Base-by-base conservation (phyloP, 1,140 invertebrate species). In the Drosophila hydei region DNA sequence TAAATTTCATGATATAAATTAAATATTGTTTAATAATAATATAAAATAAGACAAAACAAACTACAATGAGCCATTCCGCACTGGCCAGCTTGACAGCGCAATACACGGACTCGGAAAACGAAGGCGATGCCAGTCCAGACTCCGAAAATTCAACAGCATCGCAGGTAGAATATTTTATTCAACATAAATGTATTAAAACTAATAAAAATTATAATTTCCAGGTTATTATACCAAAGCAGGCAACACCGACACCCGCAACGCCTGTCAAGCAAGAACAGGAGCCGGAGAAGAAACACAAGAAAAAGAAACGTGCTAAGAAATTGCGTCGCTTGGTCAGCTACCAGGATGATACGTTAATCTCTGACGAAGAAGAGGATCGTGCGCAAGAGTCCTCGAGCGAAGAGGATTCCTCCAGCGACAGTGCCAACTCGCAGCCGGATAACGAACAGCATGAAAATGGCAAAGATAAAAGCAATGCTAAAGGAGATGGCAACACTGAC, bases 81-180 rank as follows among this genome's bases (percentile, higher is more conserved):
- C 92, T 96, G 91, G 95, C 95, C 74, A 96, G 95, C 73, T 92
- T 97, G 73, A 96, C 95, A 48, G 96, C 95, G 19, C 96, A 95
- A 43, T 97, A 97, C 91, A 96, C 96, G 12, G 96, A 97, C 90
- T 96, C 96, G 1, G 96, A 97, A 92, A 95, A 95, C 43, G 96
- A 96, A 77, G 94, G 94, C 65, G 93, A 94, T 43, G 92, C 92
- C 23, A 91, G 89, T 62, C 74, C 78, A 3, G 91, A 91, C 43
- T 91, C 91, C 0, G 70, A 90, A 40, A 88, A 91, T 36, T 87
- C 81, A 1, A 79, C 83, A 62, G 83, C 83, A 6, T 91, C 89
- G 3, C 89, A 89, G 69, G 72, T 80, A 9, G 67, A 23, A 43
- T 9, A 54, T 21, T 38, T 9, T 4, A 38, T 5, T 14, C 0